Conservation (phyloP, 2,888 invertebrate species). For the Heliconius erato region DNA sequence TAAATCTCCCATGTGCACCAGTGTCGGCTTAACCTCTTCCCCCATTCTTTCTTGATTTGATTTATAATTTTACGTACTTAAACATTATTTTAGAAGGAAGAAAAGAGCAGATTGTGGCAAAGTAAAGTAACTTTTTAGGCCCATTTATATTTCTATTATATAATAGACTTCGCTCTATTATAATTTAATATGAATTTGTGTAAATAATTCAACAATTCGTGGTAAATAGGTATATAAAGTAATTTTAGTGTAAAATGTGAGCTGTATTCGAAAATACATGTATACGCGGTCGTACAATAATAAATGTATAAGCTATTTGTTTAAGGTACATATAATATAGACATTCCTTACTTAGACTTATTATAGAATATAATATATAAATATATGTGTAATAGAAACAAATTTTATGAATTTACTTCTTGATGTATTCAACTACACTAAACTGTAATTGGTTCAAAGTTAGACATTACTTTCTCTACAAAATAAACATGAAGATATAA, state of each 20-base stretch:
- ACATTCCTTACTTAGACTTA: constrained; percentile 44
- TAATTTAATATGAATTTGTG: background rate
- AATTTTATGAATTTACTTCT: constrained; percentile 16
- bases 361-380: constrained; percentile 29
- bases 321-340: constrained; percentile 71
- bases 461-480: background rate
- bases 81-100: background rate
- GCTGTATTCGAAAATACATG: constrained; percentile 82
- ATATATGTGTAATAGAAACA: constrained; percentile 32
- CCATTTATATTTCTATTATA: no score
- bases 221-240: constrained; percentile 35
- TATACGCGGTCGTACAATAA: constrained; percentile 86
- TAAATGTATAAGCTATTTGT: constrained; percentile 82
- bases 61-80: no score
- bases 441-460: constrained; percentile 7
- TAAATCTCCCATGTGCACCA: no score
- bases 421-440: background rate
- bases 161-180: background rate
- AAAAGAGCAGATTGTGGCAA: background rate
- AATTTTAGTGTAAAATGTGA: constrained; percentile 61
- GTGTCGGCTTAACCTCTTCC: no score
- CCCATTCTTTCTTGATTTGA: no score
- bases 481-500: background rate
- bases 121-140: no score
- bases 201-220: constrained; percentile 15